Conservation (phyloP, 2,113 vertebrate genomes). For the Nymphicus hollandicus region DNA sequence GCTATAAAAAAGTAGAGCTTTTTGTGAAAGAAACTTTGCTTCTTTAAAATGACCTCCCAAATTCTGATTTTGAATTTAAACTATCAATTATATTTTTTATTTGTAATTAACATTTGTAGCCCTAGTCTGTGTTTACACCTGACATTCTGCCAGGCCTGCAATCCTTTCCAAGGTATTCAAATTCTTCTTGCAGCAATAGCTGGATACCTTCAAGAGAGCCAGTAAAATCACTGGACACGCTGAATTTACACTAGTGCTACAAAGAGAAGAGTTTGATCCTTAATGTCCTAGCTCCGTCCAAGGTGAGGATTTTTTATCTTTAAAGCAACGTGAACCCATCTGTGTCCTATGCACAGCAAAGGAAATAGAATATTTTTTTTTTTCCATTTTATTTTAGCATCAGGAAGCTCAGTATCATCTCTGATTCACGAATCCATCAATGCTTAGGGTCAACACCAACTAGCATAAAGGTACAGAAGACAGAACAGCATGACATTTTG, state of each 20-base stretch:
- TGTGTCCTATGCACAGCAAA: neutral
- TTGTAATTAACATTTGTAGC: neutral
- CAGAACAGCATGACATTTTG: neutral
- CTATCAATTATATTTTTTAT: neutral
- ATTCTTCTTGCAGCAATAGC: neutral
- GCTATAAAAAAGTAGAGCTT: neutral
- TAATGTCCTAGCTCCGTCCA: neutral
- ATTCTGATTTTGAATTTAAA: neutral
- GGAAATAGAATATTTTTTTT: neutral
- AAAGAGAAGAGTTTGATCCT: neutral
- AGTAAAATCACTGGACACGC: neutral
- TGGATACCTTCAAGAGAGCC: neutral
- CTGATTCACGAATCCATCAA: neutral
- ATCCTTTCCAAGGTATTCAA: neutral
- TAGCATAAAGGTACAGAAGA: neutral
- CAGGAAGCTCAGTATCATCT: neutral
- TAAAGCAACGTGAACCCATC: neutral
- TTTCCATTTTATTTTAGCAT: neutral
- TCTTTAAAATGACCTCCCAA: neutral
- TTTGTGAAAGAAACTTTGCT: neutral
- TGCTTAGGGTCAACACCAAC: neutral
- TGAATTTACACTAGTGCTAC: neutral
- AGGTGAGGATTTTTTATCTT: neutral
- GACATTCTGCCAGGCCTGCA: neutral
- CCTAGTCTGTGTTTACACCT: neutral